phyloP scores from a whole-genome alignment of 2,113 vertebrate genomes.

The Suricata suricatta region DNA sequence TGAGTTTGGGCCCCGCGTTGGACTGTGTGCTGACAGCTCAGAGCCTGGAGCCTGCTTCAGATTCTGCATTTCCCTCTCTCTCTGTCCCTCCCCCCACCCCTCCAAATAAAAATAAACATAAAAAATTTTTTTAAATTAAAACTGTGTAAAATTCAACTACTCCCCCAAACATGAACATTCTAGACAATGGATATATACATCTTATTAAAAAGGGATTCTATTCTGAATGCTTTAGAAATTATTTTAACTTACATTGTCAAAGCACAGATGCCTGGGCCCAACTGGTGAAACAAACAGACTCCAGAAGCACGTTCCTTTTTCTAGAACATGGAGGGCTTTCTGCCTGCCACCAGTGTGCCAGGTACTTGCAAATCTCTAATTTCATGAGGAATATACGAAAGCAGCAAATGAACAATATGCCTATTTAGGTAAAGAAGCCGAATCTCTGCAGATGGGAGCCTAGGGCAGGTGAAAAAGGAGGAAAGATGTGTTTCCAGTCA shows the following conservation, averaged over 20 bases:
- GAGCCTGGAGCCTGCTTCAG: too few species aligned
- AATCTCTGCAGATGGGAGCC: neutral
- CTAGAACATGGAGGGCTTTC: neutral
- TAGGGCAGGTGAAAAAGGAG: neutral
- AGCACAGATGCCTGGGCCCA: neutral
- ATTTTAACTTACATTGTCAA: constrained; percentile 16
- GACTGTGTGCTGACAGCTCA: too few species aligned
- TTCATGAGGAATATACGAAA: neutral
- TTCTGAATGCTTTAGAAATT: neutral
- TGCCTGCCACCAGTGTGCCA: neutral
- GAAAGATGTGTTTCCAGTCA: neutral
- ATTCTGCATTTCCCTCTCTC: too few species aligned
- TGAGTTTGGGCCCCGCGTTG: too few species aligned
- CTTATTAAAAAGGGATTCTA: neutral
- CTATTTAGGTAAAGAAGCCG: neutral
- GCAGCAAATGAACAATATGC: neutral
- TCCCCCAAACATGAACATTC: neutral
- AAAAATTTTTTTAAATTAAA: neutral
- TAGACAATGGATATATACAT: neutral
- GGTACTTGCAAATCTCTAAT: neutral
- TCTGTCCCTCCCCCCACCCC: too few species aligned
- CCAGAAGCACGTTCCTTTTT: neutral
- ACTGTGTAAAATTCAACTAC: neutral
- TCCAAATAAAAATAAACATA: too few species aligned
- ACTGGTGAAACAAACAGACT: neutral